These are phyloP conservation scores for Porphyrio hochstetteri DNA, from an alignment of 2,113 vertebrate species.

Conservation along the genomic window DNA sequence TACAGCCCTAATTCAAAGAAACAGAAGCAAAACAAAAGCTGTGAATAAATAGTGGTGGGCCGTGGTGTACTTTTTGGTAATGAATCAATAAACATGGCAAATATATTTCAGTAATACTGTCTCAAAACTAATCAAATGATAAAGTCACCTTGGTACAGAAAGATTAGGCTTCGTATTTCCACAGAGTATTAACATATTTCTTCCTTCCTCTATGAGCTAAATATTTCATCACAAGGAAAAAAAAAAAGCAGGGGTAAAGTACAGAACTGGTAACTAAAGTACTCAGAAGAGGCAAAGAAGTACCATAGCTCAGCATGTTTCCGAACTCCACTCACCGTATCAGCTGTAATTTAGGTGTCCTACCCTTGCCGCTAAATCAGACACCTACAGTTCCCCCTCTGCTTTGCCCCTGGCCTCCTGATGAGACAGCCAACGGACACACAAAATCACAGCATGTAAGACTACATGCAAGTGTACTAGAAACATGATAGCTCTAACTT, in stretches of 20 bases:
- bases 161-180: neutral
- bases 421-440: neutral
- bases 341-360: neutral
- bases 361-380: neutral
- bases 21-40: neutral
- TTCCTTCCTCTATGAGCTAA: neutral
- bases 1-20: neutral
- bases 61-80: neutral
- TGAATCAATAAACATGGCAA: neutral
- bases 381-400: neutral
- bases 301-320: accelerated
- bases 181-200: neutral
- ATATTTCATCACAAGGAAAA: neutral
- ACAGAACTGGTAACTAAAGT: neutral
- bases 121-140: neutral
- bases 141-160: neutral
- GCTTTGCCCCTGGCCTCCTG: neutral
- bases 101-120: neutral
- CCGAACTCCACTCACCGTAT: neutral
- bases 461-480: neutral
- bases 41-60: neutral
- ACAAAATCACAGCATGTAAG: neutral
- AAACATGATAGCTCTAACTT: neutral
- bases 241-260: neutral
- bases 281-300: neutral